phyloP scores from a whole-genome alignment of 2,797 vertebrate species.

The Somateria mollissima region DNA sequence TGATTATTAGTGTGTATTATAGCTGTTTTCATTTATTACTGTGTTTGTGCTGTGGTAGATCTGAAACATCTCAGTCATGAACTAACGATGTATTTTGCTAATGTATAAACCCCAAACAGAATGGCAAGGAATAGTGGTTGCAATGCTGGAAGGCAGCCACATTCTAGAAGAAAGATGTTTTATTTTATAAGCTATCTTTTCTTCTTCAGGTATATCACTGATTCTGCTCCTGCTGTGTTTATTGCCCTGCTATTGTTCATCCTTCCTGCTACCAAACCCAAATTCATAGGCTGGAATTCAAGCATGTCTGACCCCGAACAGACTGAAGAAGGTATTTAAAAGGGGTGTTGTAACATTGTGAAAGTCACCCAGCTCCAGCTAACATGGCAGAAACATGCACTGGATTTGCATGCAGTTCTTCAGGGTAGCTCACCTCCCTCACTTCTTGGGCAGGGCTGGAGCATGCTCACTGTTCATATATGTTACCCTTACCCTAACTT shows the following conservation, averaged over 20 bases:
- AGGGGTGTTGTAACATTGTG: not conserved
- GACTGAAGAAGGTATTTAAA: conserved; percentile 80
- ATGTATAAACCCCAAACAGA: not conserved
- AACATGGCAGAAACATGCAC: not conserved
- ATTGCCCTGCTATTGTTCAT: conserved; percentile 85
- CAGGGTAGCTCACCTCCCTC: not conserved
- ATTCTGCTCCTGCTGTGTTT: conserved; percentile 74
- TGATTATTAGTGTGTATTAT: not conserved
- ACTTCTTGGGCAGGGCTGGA: not conserved
- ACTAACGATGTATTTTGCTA: not conserved
- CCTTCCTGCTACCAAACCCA: conserved; percentile 87
- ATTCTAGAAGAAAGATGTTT: not conserved
- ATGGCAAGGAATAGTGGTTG: not conserved
- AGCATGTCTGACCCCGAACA: conserved; percentile 72
- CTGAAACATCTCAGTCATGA: not conserved
- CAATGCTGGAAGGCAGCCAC: not conserved
- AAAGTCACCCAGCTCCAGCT: not conserved
- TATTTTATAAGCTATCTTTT: not conserved
- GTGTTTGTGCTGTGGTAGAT: not conserved
- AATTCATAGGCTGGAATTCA: conserved; percentile 74
- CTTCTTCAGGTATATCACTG: conserved; percentile 86
- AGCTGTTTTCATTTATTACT: not conserved
- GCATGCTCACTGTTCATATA: accelerated
- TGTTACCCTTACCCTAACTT: not conserved
- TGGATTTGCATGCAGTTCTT: not conserved